A percentile compares a stretch with the other conserved stretches of the same genome.
phyloP scores from a whole-genome alignment of 2,797 vertebrate genomes.

The Sebastiscus tertius region DNA sequence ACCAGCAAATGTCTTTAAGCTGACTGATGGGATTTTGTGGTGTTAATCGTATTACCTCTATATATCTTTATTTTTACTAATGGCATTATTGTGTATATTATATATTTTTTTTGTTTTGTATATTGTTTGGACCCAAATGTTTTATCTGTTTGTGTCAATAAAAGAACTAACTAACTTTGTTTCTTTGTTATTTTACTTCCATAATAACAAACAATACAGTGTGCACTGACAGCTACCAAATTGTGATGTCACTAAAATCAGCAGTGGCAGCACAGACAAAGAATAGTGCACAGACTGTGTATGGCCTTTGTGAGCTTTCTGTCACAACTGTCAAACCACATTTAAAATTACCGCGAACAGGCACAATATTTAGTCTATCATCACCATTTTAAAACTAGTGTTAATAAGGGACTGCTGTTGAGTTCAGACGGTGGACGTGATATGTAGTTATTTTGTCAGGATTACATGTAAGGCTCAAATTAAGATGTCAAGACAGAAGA shows the following conservation, averaged over 20 bases:
- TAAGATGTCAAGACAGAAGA: neutral
- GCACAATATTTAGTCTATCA: conserved; percentile 21
- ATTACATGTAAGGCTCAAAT: neutral
- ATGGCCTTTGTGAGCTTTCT: conserved; percentile 21
- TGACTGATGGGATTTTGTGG: too few relatives aligned
- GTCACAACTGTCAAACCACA: conserved; percentile 8
- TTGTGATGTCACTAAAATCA: conserved; percentile 10
- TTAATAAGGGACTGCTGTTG: neutral
- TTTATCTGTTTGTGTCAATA: too few relatives aligned
- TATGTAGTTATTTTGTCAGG: neutral
- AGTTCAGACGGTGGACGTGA: neutral
- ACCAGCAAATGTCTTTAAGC: too few relatives aligned
- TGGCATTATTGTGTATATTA: too few relatives aligned
- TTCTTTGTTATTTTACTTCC: neutral
- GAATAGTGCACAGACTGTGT: neutral
- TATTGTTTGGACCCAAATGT: too few relatives aligned
- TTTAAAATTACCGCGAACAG: neutral
- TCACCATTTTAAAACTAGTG: neutral
- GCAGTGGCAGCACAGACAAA: conserved; percentile 27
- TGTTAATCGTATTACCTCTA: too few relatives aligned
- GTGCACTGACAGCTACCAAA: neutral
- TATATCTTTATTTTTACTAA: too few relatives aligned
- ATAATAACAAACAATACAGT: neutral
- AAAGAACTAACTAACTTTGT: too few relatives aligned
- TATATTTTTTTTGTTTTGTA: too few relatives aligned